Evolutionary conservation across 2,888 invertebrate genomes (phyloP).

Genomic region (Himalopsyche anomala): DNA sequence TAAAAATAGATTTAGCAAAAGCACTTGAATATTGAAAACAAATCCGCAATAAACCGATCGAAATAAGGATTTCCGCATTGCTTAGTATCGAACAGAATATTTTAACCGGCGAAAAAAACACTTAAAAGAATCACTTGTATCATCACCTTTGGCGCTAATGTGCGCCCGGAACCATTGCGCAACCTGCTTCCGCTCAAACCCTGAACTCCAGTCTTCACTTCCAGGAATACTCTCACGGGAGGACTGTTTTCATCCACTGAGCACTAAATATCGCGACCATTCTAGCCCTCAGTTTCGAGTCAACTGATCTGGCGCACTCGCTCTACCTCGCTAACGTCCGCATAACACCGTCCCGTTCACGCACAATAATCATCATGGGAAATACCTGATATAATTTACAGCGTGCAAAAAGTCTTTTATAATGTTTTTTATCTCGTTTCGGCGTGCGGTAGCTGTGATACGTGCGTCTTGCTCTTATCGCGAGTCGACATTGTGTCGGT

Average conservation of each 20-base stretch:
- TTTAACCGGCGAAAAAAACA: constrained; percentile 4
- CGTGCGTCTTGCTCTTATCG: constrained; percentile 52
- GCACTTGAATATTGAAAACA: constrained; percentile 10
- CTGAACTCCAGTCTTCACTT: not conserved
- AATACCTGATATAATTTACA: constrained; percentile 66
- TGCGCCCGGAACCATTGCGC: constrained; percentile 5
- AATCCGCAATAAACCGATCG: constrained; percentile 36
- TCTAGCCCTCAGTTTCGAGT: constrained; percentile 61
- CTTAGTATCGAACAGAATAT: not conserved
- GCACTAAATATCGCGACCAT: constrained; percentile 61
- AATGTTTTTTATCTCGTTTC: constrained; percentile 59
- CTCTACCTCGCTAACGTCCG: constrained; percentile 55
- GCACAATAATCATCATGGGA: constrained; percentile 65
- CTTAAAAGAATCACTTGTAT: constrained; percentile 3
- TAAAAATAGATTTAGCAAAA: not conserved
- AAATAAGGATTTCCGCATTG: constrained; percentile 43
- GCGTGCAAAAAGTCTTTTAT: constrained; percentile 55
- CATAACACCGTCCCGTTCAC: constrained; percentile 64
- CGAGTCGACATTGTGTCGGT: constrained; percentile 51
- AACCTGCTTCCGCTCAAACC: constrained; percentile 24
- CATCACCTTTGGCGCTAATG: constrained; percentile 29
- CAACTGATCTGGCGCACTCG: constrained; percentile 73
- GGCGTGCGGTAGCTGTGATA: constrained; percentile 50
- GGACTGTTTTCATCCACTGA: constrained; percentile 42
- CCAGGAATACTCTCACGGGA: not conserved